Base-by-base conservation (phyloP, 2,888 invertebrate genomes). In the Synergus umbraculus region DNA sequence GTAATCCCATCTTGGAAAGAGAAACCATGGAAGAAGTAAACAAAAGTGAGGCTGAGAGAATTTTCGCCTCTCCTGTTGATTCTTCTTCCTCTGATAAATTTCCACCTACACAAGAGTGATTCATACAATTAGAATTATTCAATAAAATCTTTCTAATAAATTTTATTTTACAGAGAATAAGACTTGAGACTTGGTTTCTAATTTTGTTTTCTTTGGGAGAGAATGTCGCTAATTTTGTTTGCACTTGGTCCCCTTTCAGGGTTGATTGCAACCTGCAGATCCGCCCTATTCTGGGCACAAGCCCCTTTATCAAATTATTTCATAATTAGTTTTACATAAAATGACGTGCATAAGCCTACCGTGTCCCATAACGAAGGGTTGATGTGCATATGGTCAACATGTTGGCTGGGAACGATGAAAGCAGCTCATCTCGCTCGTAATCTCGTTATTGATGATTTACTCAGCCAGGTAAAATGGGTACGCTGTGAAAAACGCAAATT, bases 291-390 rank as follows among this genome's bases (percentile, higher is more conserved):
- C 86, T 82, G 78, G 77, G 78, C 87, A 86, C 87, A 86, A 83
- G 83, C 76, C 29, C 83, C 84, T 79, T 85, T 84, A 86, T 87
- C 86, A 83, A 87, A 88, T 90, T 88, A 89, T 82, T 84, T 82
- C 79, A 81, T 88, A 88, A 89, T 89, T 88, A 88, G 87, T 89
- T 88, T 67, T 87, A 87, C 88, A 86, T 85, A 86, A 87, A 88
- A 89, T 88, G 86, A 87, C 85, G 82, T 65, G n/a, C 76, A 65
- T 65, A 69, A 79, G 64, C 69, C 73, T 63, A 80, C 69, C n/a
- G 66, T 76, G 76, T 60, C 76, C 66, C 58, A 64, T 76, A 77
- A 49, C 78, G 69, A 22, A 54, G 44, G 49, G 63, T 29, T 12
- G 37, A 60, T 41, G 76, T 60, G 60, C 8, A 15, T 76, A 43